These are phyloP conservation scores for Malacoraja senta DNA, from an alignment of 2,797 vertebrate species.

Conservation along the genomic window DNA sequence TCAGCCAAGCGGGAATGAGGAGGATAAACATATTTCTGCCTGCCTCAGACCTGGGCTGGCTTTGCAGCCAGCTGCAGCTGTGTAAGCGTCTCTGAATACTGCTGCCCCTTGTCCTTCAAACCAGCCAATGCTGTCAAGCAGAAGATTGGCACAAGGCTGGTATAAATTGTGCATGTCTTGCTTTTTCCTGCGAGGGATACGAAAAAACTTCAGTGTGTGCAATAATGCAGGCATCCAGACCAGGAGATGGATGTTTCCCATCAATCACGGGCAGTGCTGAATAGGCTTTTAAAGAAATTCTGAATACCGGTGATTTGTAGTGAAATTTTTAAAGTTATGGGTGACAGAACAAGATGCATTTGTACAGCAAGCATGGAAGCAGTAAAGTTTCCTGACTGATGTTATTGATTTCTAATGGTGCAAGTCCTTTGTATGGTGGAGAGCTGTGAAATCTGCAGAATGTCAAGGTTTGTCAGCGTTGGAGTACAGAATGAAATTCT, in stretches of 20 bases:
- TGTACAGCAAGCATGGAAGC: background rate
- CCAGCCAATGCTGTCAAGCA: background rate
- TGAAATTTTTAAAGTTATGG: slow-evolving; percentile 31
- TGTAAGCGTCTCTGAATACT: background rate
- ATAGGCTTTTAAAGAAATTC: slow-evolving; percentile 33
- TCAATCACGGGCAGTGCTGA: slow-evolving; percentile 25
- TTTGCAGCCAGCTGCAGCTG: background rate
- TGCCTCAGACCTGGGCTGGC: background rate
- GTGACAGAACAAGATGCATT: background rate
- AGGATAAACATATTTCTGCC: background rate
- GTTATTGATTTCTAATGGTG: slow-evolving; percentile 6
- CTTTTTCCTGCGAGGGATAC: background rate
- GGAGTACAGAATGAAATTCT: background rate
- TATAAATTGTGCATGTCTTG: background rate
- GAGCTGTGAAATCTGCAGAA: background rate
- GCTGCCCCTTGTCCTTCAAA: background rate
- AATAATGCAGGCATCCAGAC: background rate
- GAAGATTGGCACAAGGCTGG: background rate
- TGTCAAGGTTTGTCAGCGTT: background rate
- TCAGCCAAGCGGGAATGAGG: background rate
- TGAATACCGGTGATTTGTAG: slow-evolving; percentile 24
- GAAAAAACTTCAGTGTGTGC: slow-evolving; percentile 6
- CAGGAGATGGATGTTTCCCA: slow-evolving; percentile 23
- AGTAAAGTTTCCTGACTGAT: slow-evolving; percentile 10
- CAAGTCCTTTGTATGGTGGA: background rate